These are phyloP conservation scores for Epistrophella euchroma DNA, from an alignment of 2,888 invertebrate genomes.

Conservation along the genomic window DNA sequence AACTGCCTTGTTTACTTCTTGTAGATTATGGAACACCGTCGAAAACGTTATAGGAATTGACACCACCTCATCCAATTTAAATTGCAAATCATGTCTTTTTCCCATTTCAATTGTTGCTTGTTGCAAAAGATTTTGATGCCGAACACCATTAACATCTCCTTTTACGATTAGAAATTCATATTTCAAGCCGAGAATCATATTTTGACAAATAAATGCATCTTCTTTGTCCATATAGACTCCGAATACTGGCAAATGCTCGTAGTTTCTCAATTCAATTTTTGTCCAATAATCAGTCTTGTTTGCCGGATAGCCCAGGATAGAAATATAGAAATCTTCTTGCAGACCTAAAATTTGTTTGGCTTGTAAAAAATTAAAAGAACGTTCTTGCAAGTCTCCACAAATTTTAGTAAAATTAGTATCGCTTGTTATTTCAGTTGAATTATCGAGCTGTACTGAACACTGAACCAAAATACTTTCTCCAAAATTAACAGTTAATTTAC, in stretches of 20 bases:
- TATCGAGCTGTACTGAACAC: conserved; percentile 78
- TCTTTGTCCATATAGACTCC: conserved; percentile 78
- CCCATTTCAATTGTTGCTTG: conserved; percentile 79
- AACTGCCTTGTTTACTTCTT: conserved; percentile 9
- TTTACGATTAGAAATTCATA: conserved; percentile 80
- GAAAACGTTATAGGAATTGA: conserved; percentile 80
- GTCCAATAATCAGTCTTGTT: conserved; percentile 79
- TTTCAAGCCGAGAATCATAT: conserved; percentile 80
- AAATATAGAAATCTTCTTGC: conserved; percentile 76
- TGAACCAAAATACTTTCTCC: conserved; percentile 79
- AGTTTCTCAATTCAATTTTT: conserved; percentile 77
- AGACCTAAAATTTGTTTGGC: conserved; percentile 49
- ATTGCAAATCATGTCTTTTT: conserved; percentile 80
- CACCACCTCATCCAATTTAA: conserved; percentile 79
- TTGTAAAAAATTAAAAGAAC: conserved; percentile 76
- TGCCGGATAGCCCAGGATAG: conserved; percentile 80
- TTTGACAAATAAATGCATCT: conserved; percentile 81
- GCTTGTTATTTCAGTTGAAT: conserved; percentile 54
- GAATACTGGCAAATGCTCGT: conserved; percentile 76
- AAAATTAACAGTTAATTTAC: conserved; percentile 77
- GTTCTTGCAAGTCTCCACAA: conserved; percentile 79
- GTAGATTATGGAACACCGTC: conserved; percentile 80
- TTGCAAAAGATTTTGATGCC: conserved; percentile 80
- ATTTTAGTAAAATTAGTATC: conserved; percentile 79
- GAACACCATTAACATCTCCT: conserved; percentile 63